These are phyloP conservation scores for Medauroidea extradentata DNA, from an alignment of 1,140 invertebrate genomes.

Conservation along the genomic window DNA sequence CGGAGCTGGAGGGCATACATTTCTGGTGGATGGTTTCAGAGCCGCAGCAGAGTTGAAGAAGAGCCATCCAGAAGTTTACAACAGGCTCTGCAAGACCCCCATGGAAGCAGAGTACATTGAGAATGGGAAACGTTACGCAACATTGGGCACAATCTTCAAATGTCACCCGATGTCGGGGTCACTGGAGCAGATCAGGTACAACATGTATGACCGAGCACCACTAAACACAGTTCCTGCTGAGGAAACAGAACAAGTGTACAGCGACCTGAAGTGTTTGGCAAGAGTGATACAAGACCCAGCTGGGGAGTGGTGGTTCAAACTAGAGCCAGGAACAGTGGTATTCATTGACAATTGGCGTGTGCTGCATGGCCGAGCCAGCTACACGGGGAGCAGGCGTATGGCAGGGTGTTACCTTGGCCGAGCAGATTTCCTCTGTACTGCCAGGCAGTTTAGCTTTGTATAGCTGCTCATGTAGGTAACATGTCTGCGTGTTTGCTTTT, in stretches of 20 bases:
- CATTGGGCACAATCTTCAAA: constrained; percentile 50
- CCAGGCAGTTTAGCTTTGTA: constrained; percentile 22
- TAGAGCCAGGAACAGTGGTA: constrained; percentile 60
- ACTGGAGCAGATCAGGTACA: constrained; percentile 56
- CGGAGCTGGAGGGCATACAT: constrained; percentile 57
- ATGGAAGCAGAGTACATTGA: constrained; percentile 62
- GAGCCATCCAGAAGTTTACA: constrained; percentile 49
- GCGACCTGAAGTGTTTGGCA: constrained; percentile 52
- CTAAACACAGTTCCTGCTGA: constrained; percentile 49
- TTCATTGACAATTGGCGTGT: constrained; percentile 74
- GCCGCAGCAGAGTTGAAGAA: constrained; percentile 53
- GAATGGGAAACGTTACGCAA: constrained; percentile 48
- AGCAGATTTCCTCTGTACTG: constrained; percentile 28
- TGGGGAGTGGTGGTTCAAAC: constrained; percentile 54
- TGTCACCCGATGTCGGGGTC: constrained; percentile 46
- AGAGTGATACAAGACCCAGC: constrained; percentile 47
- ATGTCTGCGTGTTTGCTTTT: too few relatives aligned
- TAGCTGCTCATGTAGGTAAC: background rate
- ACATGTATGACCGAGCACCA: constrained; percentile 62
- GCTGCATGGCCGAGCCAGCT: constrained; percentile 62
- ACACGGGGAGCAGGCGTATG: constrained; percentile 54
- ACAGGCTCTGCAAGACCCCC: constrained; percentile 49
- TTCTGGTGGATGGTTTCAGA: constrained; percentile 65
- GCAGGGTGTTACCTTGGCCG: constrained; percentile 53
- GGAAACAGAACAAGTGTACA: constrained; percentile 56